A percentile compares a stretch with the other conserved stretches of the same genome.
Evolutionary conservation across 2,113 vertebrate genomes (phyloP).

Genomic region (Platycercus adscitus): DNA sequence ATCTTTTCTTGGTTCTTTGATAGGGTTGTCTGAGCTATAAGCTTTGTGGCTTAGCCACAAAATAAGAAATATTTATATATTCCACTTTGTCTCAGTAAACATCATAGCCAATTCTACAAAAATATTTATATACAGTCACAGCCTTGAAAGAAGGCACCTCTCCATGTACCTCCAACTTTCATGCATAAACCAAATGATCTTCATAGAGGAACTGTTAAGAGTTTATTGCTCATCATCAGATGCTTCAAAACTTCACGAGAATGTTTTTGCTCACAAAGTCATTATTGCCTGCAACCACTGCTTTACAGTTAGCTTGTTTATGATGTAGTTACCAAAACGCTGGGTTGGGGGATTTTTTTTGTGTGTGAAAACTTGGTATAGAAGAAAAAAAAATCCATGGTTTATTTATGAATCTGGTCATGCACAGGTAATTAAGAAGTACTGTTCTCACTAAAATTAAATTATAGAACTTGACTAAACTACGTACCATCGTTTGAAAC

Average conservation of each 20-base stretch:
- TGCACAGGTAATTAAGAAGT: neutral
- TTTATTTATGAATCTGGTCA: neutral
- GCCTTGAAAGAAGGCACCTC: neutral
- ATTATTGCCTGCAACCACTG: neutral
- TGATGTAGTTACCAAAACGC: neutral
- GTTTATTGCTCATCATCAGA: neutral
- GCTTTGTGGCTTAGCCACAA: neutral
- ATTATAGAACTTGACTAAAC: conserved; percentile 23
- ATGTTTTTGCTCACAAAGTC: neutral
- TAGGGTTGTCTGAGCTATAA: neutral
- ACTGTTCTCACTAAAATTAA: conserved; percentile 6
- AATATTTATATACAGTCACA: neutral
- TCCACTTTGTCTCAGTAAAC: neutral
- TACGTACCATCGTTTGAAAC: neutral
- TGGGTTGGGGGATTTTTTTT: neutral
- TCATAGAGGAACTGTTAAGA: neutral
- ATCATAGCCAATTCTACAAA: neutral
- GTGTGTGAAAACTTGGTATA: neutral
- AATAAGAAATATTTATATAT: neutral
- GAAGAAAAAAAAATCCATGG: neutral
- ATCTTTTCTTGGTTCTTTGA: neutral
- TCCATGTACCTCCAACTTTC: neutral
- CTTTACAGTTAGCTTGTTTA: neutral
- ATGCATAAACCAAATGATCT: neutral
- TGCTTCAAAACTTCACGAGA: neutral